Percentiles rank a stretch among this genome's conserved stretches.
Evolutionary conservation across 2,113 vertebrate genomes (phyloP).

Genomic region (Sylvilagus bachmani): DNA sequence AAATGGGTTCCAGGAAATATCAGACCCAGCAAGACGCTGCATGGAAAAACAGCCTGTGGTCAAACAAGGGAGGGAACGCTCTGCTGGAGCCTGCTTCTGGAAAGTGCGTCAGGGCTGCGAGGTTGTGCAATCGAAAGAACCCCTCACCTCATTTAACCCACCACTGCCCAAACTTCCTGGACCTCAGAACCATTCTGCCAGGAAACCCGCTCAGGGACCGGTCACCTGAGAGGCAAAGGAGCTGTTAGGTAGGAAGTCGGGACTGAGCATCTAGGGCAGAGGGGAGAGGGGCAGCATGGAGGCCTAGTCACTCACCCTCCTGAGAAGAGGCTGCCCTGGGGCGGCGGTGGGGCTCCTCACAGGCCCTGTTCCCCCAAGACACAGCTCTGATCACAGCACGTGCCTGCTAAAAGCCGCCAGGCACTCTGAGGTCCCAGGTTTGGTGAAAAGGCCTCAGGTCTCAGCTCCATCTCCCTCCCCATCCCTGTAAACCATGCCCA

Average conservation of each 20-base stretch:
- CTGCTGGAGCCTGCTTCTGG: conserved; percentile 10
- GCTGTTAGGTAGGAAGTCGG: too few species aligned
- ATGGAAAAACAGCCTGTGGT: not conserved
- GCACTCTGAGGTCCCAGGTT: not conserved
- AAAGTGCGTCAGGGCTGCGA: not conserved
- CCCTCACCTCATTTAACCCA: not conserved
- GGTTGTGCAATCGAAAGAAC: not conserved
- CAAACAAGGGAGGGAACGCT: not conserved
- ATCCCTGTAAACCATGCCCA: not conserved
- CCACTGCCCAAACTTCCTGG: not conserved
- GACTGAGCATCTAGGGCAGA: not conserved
- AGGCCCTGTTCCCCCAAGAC: not conserved
- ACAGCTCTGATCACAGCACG: not conserved
- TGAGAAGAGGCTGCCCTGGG: not conserved
- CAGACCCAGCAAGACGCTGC: not conserved
- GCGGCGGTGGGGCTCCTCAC: not conserved
- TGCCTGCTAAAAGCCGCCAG: not conserved
- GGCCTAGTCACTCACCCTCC: not conserved
- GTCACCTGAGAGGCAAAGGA: not conserved
- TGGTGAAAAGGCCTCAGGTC: not conserved
- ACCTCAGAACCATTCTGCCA: not conserved
- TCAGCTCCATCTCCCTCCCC: not conserved
- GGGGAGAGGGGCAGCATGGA: not conserved
- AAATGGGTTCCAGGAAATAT: conserved; percentile 30
- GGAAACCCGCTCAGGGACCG: not conserved